Evolutionary conservation across 1,140 invertebrate genomes (phyloP).

Genomic region (Choristoneura fumiferana): DNA sequence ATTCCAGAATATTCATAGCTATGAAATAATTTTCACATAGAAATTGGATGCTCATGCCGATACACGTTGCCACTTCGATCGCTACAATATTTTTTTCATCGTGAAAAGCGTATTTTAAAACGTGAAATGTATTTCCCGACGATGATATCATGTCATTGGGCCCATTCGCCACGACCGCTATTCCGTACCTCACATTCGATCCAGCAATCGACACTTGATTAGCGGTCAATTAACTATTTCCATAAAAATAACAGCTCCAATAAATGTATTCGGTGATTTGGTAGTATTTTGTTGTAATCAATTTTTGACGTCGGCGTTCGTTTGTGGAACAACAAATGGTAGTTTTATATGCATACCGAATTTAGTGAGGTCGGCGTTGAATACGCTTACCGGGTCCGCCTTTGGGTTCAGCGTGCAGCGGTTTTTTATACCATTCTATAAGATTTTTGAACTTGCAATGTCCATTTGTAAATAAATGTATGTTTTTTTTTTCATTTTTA

Average conservation of each 20-base stretch:
- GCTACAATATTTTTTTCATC: too few relatives aligned
- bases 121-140: neutral
- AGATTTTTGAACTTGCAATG: too few relatives aligned
- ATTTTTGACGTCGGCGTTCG: slow-evolving; percentile 66
- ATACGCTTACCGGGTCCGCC: slow-evolving; percentile 37
- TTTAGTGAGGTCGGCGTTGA: slow-evolving; percentile 57
- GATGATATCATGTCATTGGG: slow-evolving; percentile 8
- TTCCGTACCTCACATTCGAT: neutral
- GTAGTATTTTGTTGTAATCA: slow-evolving; percentile 74
- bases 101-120: neutral
- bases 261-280: slow-evolving; percentile 70
- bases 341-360: slow-evolving; percentile 73
- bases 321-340: slow-evolving; percentile 63
- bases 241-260: slow-evolving; percentile 71
- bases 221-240: slow-evolving; percentile 69
- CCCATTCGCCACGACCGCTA: slow-evolving; percentile 25
- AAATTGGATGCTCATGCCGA: too few relatives aligned
- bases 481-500: too few relatives aligned
- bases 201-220: slow-evolving; percentile 47
- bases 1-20: too few relatives aligned
- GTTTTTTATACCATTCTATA: too few relatives aligned
- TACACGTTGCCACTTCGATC: too few relatives aligned
- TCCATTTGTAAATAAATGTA: too few relatives aligned
- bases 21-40: too few relatives aligned
- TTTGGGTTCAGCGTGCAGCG: too few relatives aligned